A percentile compares a stretch with the other conserved stretches of the same genome.
Evolutionary conservation across 2,888 invertebrate species (phyloP).

Genomic region (Acrobasis repandana): DNA sequence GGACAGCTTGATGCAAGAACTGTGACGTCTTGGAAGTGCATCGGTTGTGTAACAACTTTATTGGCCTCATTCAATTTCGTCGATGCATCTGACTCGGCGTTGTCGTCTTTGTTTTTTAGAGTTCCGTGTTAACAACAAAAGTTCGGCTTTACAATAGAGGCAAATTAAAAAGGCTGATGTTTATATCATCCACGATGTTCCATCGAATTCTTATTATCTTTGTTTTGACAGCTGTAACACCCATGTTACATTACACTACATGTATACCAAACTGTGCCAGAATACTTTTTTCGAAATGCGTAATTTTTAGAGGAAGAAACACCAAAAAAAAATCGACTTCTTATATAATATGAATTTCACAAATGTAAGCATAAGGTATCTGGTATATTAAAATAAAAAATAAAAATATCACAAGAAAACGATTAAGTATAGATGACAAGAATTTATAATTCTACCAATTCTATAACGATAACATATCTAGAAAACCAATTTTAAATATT

Average conservation of each 20-base stretch:
- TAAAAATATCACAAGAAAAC: no score
- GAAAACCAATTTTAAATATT: not conserved
- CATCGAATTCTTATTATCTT: not conserved
- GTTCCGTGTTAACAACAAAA: conserved; percentile 33
- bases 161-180: not conserved
- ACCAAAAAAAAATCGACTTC: no score
- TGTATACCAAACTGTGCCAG: not conserved
- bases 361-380: no score
- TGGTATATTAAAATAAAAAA: no score
- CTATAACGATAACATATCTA: no score
- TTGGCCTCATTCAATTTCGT: conserved; percentile 63
- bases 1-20: conserved; percentile 45
- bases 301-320: no score
- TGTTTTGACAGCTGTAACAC: not conserved
- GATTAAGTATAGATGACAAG: no score
- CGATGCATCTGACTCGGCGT: conserved; percentile 58
- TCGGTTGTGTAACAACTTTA: conserved; percentile 65
- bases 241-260: not conserved
- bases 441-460: no score
- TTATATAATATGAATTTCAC: no score
- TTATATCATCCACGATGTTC: not conserved
- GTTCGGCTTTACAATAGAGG: conserved; percentile 17
- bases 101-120: conserved; percentile 47
- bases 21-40: conserved; percentile 48
- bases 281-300: not conserved